Evolutionary conservation across 1,140 invertebrate species (phyloP).

Genomic region (Heliconius melpomene): DNA sequence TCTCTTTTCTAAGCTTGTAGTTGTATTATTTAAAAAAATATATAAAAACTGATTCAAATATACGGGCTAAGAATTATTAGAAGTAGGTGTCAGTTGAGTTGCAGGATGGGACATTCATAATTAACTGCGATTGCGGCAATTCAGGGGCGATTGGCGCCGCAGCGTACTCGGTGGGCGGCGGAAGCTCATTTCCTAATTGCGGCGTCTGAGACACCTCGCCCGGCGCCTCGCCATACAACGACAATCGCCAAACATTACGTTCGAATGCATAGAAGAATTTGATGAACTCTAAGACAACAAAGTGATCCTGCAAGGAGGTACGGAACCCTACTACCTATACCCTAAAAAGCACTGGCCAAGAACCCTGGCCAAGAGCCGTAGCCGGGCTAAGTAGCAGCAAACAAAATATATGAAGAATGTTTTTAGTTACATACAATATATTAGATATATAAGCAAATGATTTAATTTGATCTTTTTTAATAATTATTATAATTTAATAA

Average conservation of each 20-base stretch:
- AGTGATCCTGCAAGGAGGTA: too few relatives aligned
- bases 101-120: conserved; percentile 56
- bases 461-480: too few relatives aligned
- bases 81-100: conserved; percentile 18
- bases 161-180: conserved; percentile 67
- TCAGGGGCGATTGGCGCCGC: conserved; percentile 71
- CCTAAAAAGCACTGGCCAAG: too few relatives aligned
- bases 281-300: not conserved
- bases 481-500: too few relatives aligned
- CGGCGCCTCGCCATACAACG: conserved; percentile 76
- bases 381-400: too few relatives aligned
- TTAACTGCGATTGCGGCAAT: conserved; percentile 72
- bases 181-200: conserved; percentile 78
- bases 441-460: too few relatives aligned
- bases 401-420: too few relatives aligned
- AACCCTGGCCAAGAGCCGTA: too few relatives aligned
- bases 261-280: not conserved
- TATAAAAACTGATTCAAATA: not conserved
- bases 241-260: conserved; percentile 58
- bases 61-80: not conserved
- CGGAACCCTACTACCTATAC: too few relatives aligned
- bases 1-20: too few relatives aligned
- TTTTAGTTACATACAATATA: too few relatives aligned
- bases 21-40: not conserved
- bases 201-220: conserved; percentile 73